Evolutionary conservation across 2,797 vertebrate genomes (phyloP), one percentile per base, ranked within the genome.

Genomic region (Mormyrops attenuatus): DNA sequence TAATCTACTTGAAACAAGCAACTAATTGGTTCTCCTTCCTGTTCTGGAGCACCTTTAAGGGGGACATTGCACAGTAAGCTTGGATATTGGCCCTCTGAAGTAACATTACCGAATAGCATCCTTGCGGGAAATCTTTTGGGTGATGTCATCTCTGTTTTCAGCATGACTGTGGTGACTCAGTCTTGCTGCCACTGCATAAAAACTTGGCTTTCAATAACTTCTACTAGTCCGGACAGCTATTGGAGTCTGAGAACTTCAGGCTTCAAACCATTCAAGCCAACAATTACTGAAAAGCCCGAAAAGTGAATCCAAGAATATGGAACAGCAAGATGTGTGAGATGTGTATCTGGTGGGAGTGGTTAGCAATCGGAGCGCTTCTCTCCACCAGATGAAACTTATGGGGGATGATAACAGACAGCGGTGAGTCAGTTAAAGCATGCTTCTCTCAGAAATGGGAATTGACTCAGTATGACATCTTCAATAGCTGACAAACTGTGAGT

Each of bases 401-500:
- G 44, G 60, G 60, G 63, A 80, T 34, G 57, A 50, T 30, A 87
- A 55, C 80, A 53, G 89, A 44, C 22, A 38, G 66, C 9, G 38
- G 49, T 77, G 85, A 87, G 60, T 87, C 89, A 89, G 89, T 77
- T 20, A 26, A 55, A 55, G 84, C 84, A 57, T n/a, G 44, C 44
- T 69, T 66, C 38, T 86, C 82, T 85, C 84, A 8, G 57, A 13
- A 53, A 47, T 49, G 49, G 52, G 84, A 69, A 60, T 41, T 50
- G 89, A 89, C 85, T 69, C 85, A 73, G 82, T 53, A 30, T 89
- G 47, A 86, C 44, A 87, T 89, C 49, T 87, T 52, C 85, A 55
- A 57, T 87, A 85, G 84, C 89, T 87, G 85, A 86, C 89, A 89
- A 89, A 87, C 49, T 55, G 63, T 87, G 89, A 89, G 63, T 89